Base-by-base conservation (phyloP, 2,113 vertebrate genomes). In the Brachirus orientalis region DNA sequence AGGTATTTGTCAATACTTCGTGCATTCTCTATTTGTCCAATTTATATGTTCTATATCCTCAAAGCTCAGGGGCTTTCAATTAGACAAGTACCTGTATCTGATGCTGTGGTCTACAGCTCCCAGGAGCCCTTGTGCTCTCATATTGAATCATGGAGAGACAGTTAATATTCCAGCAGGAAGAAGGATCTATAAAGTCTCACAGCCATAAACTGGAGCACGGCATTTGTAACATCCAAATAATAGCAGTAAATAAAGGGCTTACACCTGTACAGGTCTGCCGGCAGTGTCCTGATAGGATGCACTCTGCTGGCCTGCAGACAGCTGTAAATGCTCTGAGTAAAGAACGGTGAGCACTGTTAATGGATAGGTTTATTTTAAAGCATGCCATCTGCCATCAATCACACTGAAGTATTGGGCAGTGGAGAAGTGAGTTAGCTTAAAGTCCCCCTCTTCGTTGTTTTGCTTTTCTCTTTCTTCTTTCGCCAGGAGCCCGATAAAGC, bases 311-410 rank as follows among this genome's bases (percentile, higher is more conserved):
- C 88, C 89, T 92, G 94, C 93, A 59, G 80, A 82, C 80, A 90
- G 94, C 94, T 92, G 94, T 95, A 95, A 96, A 95, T 77, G 91
- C 92, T 90, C 88, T 67, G 89, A 92, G 94, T 95, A 91, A 95
- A 70, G 75, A 84, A 78, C 93, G 93, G 93, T 89, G 92, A 95
- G 93, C 92, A 85, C 91, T 92, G 92, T 94, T 98, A 98, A 97
- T 96, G 94, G 95, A 96, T 96, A 94, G 95, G 92, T 96, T 97
- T 95, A 96, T 97, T 97, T 96, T 95, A 96, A 95, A 94, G 94
- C 92, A 83, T 93, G 93, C 95, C 94, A 95, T 95, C 94, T 95
- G 95, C 94, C 95, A 98, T 98, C 95, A 95, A 95, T 98, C 96
- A 96, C 84, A 77, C 89, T 89, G 89, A 94, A 93, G 94, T 94